Percentiles rank a stretch among this genome's conserved stretches.
phyloP scores from a whole-genome alignment of 1,140 invertebrate genomes.

The Archivesica marissinica region DNA sequence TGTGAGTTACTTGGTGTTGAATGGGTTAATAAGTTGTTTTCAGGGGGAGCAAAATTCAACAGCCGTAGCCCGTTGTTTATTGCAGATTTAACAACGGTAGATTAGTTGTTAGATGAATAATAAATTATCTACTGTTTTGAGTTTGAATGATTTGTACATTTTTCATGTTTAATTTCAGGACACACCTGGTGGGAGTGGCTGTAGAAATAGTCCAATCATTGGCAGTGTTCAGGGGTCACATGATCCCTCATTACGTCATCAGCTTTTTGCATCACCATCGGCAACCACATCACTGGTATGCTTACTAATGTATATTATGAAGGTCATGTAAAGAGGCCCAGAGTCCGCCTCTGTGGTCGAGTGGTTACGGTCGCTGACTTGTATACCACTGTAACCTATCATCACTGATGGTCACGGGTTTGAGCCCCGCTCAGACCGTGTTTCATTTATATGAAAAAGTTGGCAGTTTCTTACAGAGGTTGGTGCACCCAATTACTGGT shows the following conservation, averaged over 20 bases:
- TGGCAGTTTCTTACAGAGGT: too few species aligned
- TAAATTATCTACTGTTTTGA: neutral
- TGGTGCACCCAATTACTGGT: too few species aligned
- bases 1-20: too few species aligned
- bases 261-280: conserved; percentile 14
- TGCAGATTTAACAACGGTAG: too few species aligned
- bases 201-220: conserved; percentile 33
- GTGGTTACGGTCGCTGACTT: neutral
- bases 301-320: neutral
- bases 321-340: neutral
- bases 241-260: conserved; percentile 19
- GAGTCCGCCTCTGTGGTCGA: neutral
- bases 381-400: neutral
- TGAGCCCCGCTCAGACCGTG: too few species aligned
- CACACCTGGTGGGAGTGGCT: neutral
- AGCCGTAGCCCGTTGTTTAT: neutral
- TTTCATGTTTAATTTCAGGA: conserved; percentile 7
- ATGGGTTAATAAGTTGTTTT: too few species aligned
- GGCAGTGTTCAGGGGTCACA: neutral
- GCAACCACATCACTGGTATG: neutral
- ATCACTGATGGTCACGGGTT: neutral
- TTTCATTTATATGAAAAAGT: too few species aligned
- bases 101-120: neutral
- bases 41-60: neutral
- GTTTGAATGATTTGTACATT: neutral